A percentile compares a stretch with the other conserved stretches of the same genome.
Conservation (phyloP, 2,888 invertebrate species). For the Lathronympha strigana region DNA sequence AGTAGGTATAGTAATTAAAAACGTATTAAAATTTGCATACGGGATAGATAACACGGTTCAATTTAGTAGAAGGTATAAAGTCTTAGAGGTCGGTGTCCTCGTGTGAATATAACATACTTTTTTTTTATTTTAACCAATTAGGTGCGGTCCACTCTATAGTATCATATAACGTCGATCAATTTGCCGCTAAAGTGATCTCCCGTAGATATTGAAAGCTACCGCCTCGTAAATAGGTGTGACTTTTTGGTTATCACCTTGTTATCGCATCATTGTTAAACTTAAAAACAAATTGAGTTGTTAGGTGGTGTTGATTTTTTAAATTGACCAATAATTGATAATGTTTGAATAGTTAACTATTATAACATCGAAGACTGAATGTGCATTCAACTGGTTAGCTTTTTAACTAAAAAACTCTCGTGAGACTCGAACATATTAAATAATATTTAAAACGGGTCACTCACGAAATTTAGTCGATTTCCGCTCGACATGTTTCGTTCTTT, state of each 20-base stretch:
- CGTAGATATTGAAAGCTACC: not conserved
- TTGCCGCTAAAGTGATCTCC: slow-evolving; percentile 14
- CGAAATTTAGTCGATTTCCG: too few species aligned
- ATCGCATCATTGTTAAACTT: slow-evolving; percentile 19
- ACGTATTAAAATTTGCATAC: slow-evolving; percentile 71
- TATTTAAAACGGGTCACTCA: too few species aligned
- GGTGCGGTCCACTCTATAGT: slow-evolving; percentile 14
- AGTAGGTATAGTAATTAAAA: slow-evolving; percentile 66
- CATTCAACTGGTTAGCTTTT: too few species aligned
- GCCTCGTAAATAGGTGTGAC: slow-evolving; percentile 33
- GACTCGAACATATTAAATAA: too few species aligned
- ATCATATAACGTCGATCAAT: slow-evolving; percentile 8
- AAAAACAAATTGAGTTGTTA: not conserved
- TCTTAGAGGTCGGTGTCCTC: slow-evolving; percentile 63
- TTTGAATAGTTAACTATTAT: not conserved
- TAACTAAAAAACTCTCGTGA: too few species aligned
- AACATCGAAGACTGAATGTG: not conserved
- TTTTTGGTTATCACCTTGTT: slow-evolving; percentile 32
- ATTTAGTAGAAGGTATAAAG: slow-evolving; percentile 62
- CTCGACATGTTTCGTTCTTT: too few species aligned
- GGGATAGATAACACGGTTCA: slow-evolving; percentile 55
- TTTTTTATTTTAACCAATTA: slow-evolving; percentile 22
- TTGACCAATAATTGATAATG: not conserved
- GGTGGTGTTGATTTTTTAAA: slow-evolving; percentile 15
- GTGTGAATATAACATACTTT: slow-evolving; percentile 57